Evolutionary conservation across 2,888 invertebrate species (phyloP), one percentile per base, ranked within the genome.

Genomic region (Phragmatobia fuliginosa): DNA sequence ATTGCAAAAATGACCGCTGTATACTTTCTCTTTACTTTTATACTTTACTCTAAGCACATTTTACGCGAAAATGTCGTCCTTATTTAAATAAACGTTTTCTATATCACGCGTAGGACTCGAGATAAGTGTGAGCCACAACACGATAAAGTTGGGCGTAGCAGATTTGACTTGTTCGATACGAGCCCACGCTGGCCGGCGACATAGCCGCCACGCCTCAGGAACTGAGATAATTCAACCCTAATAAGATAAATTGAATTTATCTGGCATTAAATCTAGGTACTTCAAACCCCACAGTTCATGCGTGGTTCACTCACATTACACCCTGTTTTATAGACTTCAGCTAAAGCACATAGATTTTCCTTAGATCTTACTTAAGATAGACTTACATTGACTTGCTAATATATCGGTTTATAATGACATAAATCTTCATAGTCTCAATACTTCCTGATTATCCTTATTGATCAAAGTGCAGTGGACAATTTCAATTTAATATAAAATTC

Each of bases 211-310:
- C 84, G 81, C 83, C 84, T 83, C 72, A 77, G 70, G 21, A 59
- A 70, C 77, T 62, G 56, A 79, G 86, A 90, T 88, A 88, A 84
- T 83, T 83, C 75, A 79, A 85, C 84, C 83, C 78, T 87, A 87
- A 88, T 86, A 88, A 90, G 89, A 90, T 92, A 90, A 87, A 91
- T 90, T 87, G 84, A 86, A 88, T 88, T 88, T 90, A 91, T 91
- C 89, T 87, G 79, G 82, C 85, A 85, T 89, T 87, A 88, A 84
- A 91, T 91, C 90, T 87, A n/a, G n/a, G n/a, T n/a, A 72, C 76
- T 82, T 78, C 83, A 82, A 83, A 31, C 85, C 78, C 82, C 85
- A 82, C 85, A 83, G 82, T 82, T 83, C 79, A 85, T 86, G 83
- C 86, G 83, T 87, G 83, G 85, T 80, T 83, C 82, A 80, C 82